These are phyloP conservation scores for Caenorhabditis macrosperma DNA, from an alignment of 2,888 invertebrate species.

Conservation along the genomic window DNA sequence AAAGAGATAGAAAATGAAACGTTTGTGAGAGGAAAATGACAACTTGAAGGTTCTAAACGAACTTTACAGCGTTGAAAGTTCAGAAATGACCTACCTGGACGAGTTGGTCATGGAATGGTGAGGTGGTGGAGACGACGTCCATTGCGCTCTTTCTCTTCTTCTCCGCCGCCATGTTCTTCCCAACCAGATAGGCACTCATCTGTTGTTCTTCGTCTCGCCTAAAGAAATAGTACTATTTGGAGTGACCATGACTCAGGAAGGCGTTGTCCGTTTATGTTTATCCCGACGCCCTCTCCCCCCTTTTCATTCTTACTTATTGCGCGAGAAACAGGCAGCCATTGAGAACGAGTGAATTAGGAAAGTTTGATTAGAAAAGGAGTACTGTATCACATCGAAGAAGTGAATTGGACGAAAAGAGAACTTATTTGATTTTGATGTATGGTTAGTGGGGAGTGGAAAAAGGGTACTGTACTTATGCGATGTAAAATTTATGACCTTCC, in stretches of 20 bases:
- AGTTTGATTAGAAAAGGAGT: conserved; percentile 34
- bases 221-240: conserved; percentile 52
- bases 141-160: conserved; percentile 46
- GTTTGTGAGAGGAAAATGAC: too few species aligned
- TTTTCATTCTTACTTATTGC: conserved; percentile 37
- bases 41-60: too few species aligned
- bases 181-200: conserved; percentile 55
- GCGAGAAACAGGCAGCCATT: conserved; percentile 14
- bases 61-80: too few species aligned
- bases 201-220: conserved; percentile 58
- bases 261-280: conserved; percentile 55
- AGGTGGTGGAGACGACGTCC: conserved; percentile 14
- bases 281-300: conserved; percentile 10
- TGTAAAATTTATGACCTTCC: conserved; percentile 46
- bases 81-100: conserved; percentile 51
- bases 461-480: conserved; percentile 29
- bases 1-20: too few species aligned
- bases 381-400: conserved; percentile 13
- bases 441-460: conserved; percentile 20
- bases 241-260: conserved; percentile 56
- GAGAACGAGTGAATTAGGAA: conserved; percentile 30
- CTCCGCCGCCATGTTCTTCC: conserved; percentile 53
- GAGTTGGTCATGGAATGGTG: conserved; percentile 34
- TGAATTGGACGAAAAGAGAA: not conserved
- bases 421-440: conserved; percentile 13